These are phyloP conservation scores for Kudoa iwatai DNA, from an alignment of 30 jellyfish, hydroid and myxozoan species.

Conservation along the genomic window DNA sequence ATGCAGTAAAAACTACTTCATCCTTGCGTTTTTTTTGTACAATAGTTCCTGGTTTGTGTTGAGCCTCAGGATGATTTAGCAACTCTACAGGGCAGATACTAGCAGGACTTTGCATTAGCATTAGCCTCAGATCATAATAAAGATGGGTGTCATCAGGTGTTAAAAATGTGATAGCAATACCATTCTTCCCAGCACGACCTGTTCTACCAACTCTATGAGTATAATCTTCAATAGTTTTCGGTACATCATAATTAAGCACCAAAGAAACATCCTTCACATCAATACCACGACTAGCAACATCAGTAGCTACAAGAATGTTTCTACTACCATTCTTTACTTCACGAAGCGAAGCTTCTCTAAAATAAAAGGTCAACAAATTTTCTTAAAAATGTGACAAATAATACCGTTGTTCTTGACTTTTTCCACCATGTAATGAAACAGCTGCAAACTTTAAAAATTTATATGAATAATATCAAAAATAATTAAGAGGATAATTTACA, in stretches of 20 bases:
- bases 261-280: slow-evolving; percentile 77
- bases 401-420: slow-evolving; percentile 80
- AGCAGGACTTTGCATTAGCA: slow-evolving; percentile 51
- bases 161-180: slow-evolving; percentile 61
- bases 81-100: slow-evolving; percentile 51
- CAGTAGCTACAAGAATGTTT: slow-evolving; percentile 80
- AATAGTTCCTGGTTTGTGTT: slow-evolving; percentile 92
- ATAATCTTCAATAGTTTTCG: slow-evolving; percentile 58
- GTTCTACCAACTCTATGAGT: slow-evolving; percentile 98
- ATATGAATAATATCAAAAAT: too few species aligned
- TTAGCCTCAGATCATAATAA: slow-evolving; percentile 49
- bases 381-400: too few species aligned
- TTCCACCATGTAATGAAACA: slow-evolving; percentile 77
- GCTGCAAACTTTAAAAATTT: slow-evolving; percentile 23
- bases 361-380: background rate
- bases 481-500: slow-evolving; percentile 14
- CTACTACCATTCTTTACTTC: slow-evolving; percentile 39
- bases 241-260: slow-evolving; percentile 79
- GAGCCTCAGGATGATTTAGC: slow-evolving; percentile 87
- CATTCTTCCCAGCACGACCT: slow-evolving; percentile 93
- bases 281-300: slow-evolving; percentile 98
- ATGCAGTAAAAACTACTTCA: slow-evolving; percentile 4
- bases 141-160: slow-evolving; percentile 43
- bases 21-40: slow-evolving; percentile 59
- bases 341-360: slow-evolving; percentile 45